Base-by-base conservation (phyloP, 2,113 vertebrate species). In the Canis aureus region DNA sequence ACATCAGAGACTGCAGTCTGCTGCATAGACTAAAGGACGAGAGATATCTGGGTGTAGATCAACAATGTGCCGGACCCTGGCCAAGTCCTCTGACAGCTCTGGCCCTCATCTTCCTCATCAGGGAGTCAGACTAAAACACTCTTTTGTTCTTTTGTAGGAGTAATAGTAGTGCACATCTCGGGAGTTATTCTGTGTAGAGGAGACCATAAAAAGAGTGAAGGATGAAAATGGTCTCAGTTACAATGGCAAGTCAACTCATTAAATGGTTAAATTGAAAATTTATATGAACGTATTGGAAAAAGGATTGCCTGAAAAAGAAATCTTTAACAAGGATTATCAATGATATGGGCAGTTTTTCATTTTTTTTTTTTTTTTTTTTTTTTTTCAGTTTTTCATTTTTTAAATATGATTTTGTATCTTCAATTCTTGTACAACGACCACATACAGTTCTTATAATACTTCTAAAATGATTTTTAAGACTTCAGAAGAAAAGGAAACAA, bases 371-470 rank as follows among this genome's bases (percentile, higher is more conserved):
- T 55, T 91, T 16, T 53, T 27, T 55, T 91, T 16, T 53, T 27
- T 55, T 91, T 16, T 53, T 27, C 27, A 94, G 76, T 55, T 91
- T 16, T 53, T 27, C 84, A 81, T 22, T 87, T 94, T 94, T 66
- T 11, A 66, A 90, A 84, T 87, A 29, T 96, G 60, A 8, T 82
- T 78, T 91, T 66, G 35, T 57, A 49, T 35, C 29, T 81, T 95
- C 57, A 85, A 73, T 11, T 86, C 60, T 82, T 91, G 49, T 55
- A 64, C 22, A 91, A 59, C 57, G 62, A 84, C 4, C n/a, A 91
- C 29, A 91, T 2, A 20, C 0, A 51, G 5, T 32, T 86, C 17
- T 92, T 81, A 89, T 94, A 66, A 51, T 53, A 78, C 49, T 59
- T 96, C 69, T 17, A 84, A 55, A 43, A 25, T 43, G n/a, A 25